Evolutionary conservation across 2,888 invertebrate genomes (phyloP).

Genomic region (Ophonus ardosiacus): DNA sequence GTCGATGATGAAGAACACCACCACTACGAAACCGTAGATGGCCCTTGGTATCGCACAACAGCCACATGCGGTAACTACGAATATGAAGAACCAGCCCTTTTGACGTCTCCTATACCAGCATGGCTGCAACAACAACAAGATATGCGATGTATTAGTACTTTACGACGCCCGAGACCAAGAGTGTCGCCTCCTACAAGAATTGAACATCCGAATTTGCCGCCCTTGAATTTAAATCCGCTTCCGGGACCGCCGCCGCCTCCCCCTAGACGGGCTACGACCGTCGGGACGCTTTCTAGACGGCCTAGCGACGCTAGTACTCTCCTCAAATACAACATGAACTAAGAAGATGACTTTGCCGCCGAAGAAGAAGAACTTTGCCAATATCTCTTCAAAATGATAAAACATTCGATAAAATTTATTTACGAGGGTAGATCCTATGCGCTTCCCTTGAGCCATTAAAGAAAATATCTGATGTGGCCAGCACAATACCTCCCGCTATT

Average conservation of each 20-base stretch:
- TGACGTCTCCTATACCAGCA: slow-evolving; percentile 69
- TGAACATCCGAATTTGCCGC: slow-evolving; percentile 89
- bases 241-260: slow-evolving; percentile 64
- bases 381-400: background rate
- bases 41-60: slow-evolving; percentile 47
- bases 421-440: no score
- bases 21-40: slow-evolving; percentile 85
- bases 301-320: slow-evolving; percentile 63
- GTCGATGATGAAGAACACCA: slow-evolving; percentile 79
- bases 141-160: slow-evolving; percentile 73
- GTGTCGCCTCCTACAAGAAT: slow-evolving; percentile 90
- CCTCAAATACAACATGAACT: slow-evolving; percentile 62
- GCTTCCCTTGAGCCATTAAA: no score
- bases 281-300: slow-evolving; percentile 62
- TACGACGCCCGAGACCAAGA: slow-evolving; percentile 78
- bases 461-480: no score
- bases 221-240: slow-evolving; percentile 83
- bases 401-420: background rate
- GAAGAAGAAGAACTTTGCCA: background rate
- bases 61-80: slow-evolving; percentile 85
- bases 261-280: slow-evolving; percentile 67
- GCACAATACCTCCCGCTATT: no score
- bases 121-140: slow-evolving; percentile 72
- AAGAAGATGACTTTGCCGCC: background rate
- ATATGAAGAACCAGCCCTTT: slow-evolving; percentile 85